Percentiles rank a stretch among this genome's conserved stretches.
phyloP scores from a whole-genome alignment of 2,888 invertebrate species.

The Tetramorium bicarinatum region DNA sequence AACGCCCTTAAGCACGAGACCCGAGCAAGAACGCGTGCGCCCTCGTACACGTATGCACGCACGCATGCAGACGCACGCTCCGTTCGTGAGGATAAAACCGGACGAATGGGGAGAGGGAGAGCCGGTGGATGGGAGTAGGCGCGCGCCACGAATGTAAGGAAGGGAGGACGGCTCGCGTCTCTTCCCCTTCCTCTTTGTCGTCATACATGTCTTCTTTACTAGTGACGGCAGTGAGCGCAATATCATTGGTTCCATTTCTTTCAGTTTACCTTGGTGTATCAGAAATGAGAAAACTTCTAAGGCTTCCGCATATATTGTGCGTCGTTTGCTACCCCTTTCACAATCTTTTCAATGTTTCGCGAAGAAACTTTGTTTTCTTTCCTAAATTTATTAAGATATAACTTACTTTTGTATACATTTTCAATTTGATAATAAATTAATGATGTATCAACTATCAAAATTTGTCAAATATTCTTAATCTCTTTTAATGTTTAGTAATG shows the following conservation, averaged over 20 bases:
- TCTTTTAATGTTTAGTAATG: background rate
- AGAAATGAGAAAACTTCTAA: background rate
- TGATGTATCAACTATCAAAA: background rate
- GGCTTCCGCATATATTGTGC: too few relatives aligned
- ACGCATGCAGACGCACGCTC: slow-evolving; percentile 60
- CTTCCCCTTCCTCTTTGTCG: slow-evolving; percentile 75
- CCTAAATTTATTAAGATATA: background rate
- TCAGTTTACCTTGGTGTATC: background rate
- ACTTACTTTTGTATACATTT: background rate
- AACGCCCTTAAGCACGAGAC: slow-evolving; percentile 72
- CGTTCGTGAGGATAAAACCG: slow-evolving; percentile 66
- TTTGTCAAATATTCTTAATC: background rate
- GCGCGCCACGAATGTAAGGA: slow-evolving; percentile 82
- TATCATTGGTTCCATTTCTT: slow-evolving; percentile 24
- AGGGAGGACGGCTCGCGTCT: slow-evolving; percentile 85
- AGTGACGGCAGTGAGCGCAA: slow-evolving; percentile 40
- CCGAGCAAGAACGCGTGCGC: slow-evolving; percentile 73
- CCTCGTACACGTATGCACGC: slow-evolving; percentile 55
- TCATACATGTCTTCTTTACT: slow-evolving; percentile 61
- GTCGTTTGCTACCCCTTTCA: background rate
- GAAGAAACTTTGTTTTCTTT: background rate
- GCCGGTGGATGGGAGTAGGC: slow-evolving; percentile 81
- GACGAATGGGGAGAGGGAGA: slow-evolving; percentile 54
- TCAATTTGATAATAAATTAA: background rate
- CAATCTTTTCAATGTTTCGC: background rate